Evolutionary conservation across 1,140 invertebrate genomes (phyloP).

Genomic region (Meloidogyne chitwoodi): DNA sequence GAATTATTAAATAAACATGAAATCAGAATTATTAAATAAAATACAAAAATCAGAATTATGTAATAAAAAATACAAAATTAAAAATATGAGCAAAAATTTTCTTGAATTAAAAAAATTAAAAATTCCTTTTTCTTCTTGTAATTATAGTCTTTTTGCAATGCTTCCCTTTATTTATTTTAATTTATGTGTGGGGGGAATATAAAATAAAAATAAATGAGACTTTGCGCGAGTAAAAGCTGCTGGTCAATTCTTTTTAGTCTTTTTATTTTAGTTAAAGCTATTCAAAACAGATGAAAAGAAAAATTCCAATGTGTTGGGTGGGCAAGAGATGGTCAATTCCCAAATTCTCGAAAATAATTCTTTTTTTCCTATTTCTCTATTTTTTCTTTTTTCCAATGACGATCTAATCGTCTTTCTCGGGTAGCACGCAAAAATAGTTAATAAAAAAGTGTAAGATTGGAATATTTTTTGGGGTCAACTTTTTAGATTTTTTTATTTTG

Average conservation of each 20-base stretch:
- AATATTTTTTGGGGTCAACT: neutral
- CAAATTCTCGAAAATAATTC: neutral
- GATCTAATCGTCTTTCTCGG: neutral
- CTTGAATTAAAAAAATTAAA: too few species aligned
- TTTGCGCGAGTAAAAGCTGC: neutral
- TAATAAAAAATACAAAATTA: too few species aligned
- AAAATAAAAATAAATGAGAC: neutral
- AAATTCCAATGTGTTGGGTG: neutral
- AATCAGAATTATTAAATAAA: too few species aligned
- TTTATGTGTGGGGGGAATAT: neutral
- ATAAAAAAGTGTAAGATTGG: neutral
- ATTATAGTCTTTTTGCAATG: neutral
- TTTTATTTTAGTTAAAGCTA: neutral
- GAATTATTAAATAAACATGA: too few species aligned
- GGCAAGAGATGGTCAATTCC: neutral
- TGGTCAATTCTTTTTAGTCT: neutral
- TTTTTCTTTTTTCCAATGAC: neutral
- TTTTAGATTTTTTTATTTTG: too few species aligned
- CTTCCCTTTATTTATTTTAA: neutral
- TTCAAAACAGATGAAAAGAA: neutral
- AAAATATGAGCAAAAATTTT: too few species aligned
- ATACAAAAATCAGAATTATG: too few species aligned
- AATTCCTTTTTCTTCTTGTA: neutral
- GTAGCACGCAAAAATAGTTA: neutral
- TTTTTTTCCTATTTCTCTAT: neutral